Percentiles rank a stretch among this genome's conserved stretches.
Conservation (phyloP, 1,140 invertebrate species). For the Pygmarrhopalites habei region DNA sequence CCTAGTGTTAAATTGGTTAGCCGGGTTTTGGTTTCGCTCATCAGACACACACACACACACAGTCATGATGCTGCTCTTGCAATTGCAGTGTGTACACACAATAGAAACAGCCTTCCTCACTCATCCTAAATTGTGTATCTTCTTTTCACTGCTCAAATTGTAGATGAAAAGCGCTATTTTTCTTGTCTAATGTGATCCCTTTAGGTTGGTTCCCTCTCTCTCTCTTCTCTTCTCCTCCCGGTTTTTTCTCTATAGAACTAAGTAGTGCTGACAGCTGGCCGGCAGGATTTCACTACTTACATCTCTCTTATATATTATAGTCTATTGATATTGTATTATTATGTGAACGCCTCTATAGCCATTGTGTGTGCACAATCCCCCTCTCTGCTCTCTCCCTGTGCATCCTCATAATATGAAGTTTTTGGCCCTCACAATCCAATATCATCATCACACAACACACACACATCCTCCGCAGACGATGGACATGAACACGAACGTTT, state of each 20-base stretch:
- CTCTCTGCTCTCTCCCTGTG: no score
- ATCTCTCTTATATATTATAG: not conserved
- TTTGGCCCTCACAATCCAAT: no score
- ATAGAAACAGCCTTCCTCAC: not conserved
- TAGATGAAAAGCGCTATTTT: constrained; percentile 35
- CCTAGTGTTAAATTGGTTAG: constrained; percentile 2
- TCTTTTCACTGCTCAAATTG: constrained; percentile 27
- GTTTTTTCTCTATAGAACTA: constrained; percentile 22
- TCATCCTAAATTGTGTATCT: constrained; percentile 23
- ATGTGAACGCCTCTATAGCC: no score
- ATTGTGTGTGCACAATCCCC: no score
- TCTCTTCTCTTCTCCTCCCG: no score
- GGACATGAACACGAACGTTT: constrained; percentile 1
- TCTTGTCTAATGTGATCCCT: constrained; percentile 36
- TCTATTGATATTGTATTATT: no score
- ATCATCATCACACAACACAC: no score
- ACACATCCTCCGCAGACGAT: no score
- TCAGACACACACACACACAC: not conserved
- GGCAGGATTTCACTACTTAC: constrained; percentile 20
- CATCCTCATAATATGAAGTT: no score
- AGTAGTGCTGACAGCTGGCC: constrained; percentile 38
- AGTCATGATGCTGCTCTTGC: not conserved
- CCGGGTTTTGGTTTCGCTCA: not conserved
- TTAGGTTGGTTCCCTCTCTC: no score
- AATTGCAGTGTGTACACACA: no score